Conservation (phyloP, 1,140 invertebrate genomes). For the Delia radicum region DNA sequence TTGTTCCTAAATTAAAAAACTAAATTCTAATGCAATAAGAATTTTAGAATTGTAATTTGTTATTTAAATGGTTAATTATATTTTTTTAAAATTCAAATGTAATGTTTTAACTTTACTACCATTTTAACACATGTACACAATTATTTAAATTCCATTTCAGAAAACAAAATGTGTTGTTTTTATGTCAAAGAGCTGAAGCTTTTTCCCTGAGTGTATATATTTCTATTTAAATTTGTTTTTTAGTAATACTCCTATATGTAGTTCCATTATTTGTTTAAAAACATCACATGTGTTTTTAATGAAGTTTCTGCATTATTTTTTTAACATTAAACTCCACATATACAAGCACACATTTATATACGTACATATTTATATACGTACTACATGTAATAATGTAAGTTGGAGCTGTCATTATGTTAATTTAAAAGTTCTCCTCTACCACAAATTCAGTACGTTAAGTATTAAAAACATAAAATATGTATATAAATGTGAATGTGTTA, state of each 20-base stretch:
- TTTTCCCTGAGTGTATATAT: neutral
- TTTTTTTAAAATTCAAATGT: too few species aligned
- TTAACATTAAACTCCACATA: neutral
- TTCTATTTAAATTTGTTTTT: neutral
- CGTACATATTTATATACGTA: neutral
- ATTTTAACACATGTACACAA: too few species aligned
- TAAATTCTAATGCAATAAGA: too few species aligned
- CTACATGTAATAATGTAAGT: neutral
- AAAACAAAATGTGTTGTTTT: too few species aligned
- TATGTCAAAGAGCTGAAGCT: too few species aligned
- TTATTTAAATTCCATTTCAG: too few species aligned
- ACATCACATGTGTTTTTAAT: slow-evolving; percentile 12
- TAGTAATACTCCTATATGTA: neutral
- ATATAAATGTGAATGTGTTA: neutral
- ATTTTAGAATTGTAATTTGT: too few species aligned
- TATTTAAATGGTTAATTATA: too few species aligned
- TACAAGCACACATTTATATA: neutral
- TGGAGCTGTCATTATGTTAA: slow-evolving; percentile 18
- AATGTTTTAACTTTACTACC: too few species aligned
- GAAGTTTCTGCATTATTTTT: neutral
- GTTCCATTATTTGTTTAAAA: neutral
- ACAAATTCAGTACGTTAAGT: neutral
- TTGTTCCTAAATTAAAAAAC: too few species aligned
- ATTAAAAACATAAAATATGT: neutral
- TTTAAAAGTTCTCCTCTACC: neutral